phyloP scores from a whole-genome alignment of 2,113 vertebrate genomes.

The Edolisoma coerulescens region DNA sequence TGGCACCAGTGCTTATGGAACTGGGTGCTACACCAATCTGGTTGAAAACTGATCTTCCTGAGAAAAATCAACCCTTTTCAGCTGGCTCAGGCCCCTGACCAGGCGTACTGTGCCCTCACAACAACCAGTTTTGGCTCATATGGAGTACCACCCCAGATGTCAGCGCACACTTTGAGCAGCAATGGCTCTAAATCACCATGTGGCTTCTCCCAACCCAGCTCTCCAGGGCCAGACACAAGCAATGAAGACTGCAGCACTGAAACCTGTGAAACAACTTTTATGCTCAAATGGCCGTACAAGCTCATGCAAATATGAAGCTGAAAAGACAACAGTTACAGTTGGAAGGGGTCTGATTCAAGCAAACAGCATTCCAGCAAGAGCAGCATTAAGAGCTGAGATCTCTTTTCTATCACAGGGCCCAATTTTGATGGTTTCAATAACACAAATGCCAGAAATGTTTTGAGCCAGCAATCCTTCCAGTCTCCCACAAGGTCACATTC shows the following conservation, averaged over 20 bases:
- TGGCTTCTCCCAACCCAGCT: not conserved
- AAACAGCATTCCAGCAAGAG: not conserved
- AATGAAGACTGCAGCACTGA: not conserved
- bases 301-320: not conserved
- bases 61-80: not conserved
- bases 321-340: not conserved
- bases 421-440: not conserved
- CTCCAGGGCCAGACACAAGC: not conserved
- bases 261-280: not conserved
- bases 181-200: not conserved
- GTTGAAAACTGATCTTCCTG: not conserved
- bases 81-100: not conserved
- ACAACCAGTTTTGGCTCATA: not conserved
- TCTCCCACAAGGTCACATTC: not conserved
- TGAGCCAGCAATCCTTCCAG: not conserved
- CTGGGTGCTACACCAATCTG: not conserved
- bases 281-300: not conserved
- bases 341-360: not conserved
- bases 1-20: not conserved
- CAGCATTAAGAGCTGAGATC: not conserved
- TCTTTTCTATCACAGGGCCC: not conserved
- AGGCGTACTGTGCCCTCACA: rapidly evolving
- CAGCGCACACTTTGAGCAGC: not conserved
- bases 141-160: not conserved
- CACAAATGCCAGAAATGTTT: not conserved